Percentiles rank a stretch among this genome's conserved stretches.
Evolutionary conservation across 2,797 vertebrate species (phyloP).

Genomic region (Pipistrellus pygmaeus): DNA sequence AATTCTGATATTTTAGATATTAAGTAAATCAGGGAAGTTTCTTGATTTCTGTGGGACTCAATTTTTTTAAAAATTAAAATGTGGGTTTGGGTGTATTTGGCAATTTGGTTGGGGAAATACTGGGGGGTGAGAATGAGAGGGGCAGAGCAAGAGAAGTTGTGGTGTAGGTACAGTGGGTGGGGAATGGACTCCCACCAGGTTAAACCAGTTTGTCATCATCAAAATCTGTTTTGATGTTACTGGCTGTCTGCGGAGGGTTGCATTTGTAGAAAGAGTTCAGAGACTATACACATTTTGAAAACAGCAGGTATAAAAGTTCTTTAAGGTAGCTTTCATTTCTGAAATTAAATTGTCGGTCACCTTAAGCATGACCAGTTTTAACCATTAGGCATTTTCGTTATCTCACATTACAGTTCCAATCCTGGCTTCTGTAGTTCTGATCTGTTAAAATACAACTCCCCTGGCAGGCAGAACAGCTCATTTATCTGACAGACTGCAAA

Average conservation of each 20-base stretch:
- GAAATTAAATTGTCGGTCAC: neutral
- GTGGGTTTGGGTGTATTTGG: neutral
- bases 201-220: neutral
- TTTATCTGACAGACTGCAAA: neutral
- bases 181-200: neutral
- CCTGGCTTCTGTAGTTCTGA: neutral
- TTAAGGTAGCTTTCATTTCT: neutral
- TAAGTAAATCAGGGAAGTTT: neutral
- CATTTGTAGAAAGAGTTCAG: neutral
- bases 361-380: neutral
- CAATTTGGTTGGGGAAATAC: neutral
- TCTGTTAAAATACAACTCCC: neutral
- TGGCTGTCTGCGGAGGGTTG: neutral
- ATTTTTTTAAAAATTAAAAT: neutral
- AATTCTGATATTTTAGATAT: constrained; percentile 28
- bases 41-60: neutral
- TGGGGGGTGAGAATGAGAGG: too few relatives aligned
- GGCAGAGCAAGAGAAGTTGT: neutral
- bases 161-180: neutral
- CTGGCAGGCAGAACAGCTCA: neutral
- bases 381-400: neutral
- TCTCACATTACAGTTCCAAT: neutral
- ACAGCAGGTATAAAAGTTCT: neutral
- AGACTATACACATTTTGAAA: neutral
- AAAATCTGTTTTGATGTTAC: neutral